These are phyloP conservation scores for Diarsia dahlii DNA, from an alignment of 2,888 invertebrate genomes.

Conservation along the genomic window DNA sequence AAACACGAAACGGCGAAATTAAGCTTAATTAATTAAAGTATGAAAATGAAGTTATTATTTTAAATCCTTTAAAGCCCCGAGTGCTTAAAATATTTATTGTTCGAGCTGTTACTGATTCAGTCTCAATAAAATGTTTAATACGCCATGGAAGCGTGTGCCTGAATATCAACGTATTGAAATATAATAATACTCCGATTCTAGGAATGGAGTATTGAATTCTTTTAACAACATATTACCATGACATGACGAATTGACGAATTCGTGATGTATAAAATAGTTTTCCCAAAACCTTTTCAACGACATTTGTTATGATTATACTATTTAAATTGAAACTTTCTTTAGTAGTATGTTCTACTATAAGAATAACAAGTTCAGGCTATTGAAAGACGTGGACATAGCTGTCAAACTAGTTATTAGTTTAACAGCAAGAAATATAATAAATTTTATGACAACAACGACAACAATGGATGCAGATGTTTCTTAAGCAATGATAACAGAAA, in stretches of 20 bases:
- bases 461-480: too few species aligned
- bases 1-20: background rate
- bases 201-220: background rate
- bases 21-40: constrained; percentile 15
- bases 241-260: background rate
- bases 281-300: background rate
- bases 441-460: too few species aligned
- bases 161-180: constrained; percentile 4
- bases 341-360: too few species aligned
- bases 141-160: background rate
- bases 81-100: constrained; percentile 19
- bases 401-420: too few species aligned
- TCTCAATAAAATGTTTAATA: constrained; percentile 1
- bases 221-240: background rate
- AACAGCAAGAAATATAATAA: too few species aligned
- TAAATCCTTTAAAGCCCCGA: constrained; percentile 16
- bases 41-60: constrained; percentile 23
- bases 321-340: too few species aligned
- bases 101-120: constrained; percentile 3
- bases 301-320: too few species aligned
- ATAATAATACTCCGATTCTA: background rate
- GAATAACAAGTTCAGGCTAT: too few species aligned
- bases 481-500: too few species aligned
- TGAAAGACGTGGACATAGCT: too few species aligned
- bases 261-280: too few species aligned